phyloP scores from a whole-genome alignment of 2,888 invertebrate species.

The Hypena proboscidalis region DNA sequence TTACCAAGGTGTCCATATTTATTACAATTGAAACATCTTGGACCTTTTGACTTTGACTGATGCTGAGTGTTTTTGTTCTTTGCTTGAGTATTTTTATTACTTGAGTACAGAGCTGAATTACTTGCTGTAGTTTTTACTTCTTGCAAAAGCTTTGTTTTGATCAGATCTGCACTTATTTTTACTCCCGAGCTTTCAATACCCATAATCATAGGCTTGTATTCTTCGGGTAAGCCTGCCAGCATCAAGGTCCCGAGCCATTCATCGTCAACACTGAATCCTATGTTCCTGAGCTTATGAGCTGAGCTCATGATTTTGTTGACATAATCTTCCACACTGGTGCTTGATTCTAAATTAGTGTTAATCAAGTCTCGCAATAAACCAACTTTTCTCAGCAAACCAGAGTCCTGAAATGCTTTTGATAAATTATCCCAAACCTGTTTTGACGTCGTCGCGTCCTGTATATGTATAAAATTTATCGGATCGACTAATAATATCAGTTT shows the following conservation, averaged over 20 bases:
- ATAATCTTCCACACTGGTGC: slow-evolving; percentile 1
- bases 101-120: neutral
- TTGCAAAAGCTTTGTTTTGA: neutral
- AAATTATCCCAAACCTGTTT: slow-evolving; percentile 7
- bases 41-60: neutral
- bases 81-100: neutral
- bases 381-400: slow-evolving; percentile 3
- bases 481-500: slow-evolving; percentile 5
- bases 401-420: slow-evolving; percentile 6
- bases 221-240: neutral
- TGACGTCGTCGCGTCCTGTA: neutral
- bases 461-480: slow-evolving; percentile 5
- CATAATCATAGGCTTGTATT: slow-evolving; percentile 1
- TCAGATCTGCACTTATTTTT: neutral
- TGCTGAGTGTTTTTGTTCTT: neutral
- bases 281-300: no score
- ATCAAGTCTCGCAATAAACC: slow-evolving; percentile 7
- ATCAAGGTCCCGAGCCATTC: neutral
- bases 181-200: neutral
- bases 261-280: neutral
- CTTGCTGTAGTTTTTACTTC: no score
- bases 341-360: slow-evolving; percentile 2
- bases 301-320: slow-evolving; percentile 4
- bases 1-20: neutral
- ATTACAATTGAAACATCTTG: neutral